Conservation (phyloP, 1,140 invertebrate genomes). For the Drosophila chauvacae region DNA sequence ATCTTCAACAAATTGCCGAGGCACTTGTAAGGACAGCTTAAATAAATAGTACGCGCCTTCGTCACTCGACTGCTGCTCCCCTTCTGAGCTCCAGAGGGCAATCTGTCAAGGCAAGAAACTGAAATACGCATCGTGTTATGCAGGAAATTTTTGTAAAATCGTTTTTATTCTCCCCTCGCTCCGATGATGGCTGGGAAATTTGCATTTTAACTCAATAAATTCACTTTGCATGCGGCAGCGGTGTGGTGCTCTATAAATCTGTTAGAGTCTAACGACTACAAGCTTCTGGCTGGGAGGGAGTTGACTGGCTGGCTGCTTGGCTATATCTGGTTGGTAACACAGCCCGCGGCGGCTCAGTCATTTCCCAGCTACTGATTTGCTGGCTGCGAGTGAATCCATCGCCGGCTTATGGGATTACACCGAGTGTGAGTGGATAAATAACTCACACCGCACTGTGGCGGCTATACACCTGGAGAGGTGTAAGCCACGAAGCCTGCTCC, state of each 20-base stretch:
- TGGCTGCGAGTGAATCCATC: constrained; percentile 41
- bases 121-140: constrained; percentile 67
- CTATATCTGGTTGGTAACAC: constrained; percentile 40
- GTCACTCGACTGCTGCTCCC: constrained; percentile 15
- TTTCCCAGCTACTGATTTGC: constrained; percentile 72
- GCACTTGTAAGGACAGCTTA: constrained; percentile 78
- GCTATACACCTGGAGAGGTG: constrained; percentile 10
- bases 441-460: constrained; percentile 35
- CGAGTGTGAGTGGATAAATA: constrained; percentile 68
- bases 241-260: constrained; percentile 77
- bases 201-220: constrained; percentile 84
- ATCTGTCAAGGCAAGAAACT: constrained; percentile 67
- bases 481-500: constrained; percentile 22
- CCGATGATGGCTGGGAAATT: constrained; percentile 59
- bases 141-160: constrained; percentile 74
- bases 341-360: constrained; percentile 66
- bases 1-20: constrained; percentile 80
- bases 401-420: constrained; percentile 63
- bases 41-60: constrained; percentile 71
- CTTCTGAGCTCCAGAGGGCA: constrained; percentile 43
- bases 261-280: constrained; percentile 61
- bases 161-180: constrained; percentile 35
- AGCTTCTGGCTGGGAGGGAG: constrained; percentile 33
- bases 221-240: constrained; percentile 80
- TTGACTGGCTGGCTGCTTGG: constrained; percentile 3